Percentiles rank a stretch among this genome's conserved stretches.
Conservation (phyloP, 2,888 invertebrate genomes). For the Trissoscelio sp. region DNA sequence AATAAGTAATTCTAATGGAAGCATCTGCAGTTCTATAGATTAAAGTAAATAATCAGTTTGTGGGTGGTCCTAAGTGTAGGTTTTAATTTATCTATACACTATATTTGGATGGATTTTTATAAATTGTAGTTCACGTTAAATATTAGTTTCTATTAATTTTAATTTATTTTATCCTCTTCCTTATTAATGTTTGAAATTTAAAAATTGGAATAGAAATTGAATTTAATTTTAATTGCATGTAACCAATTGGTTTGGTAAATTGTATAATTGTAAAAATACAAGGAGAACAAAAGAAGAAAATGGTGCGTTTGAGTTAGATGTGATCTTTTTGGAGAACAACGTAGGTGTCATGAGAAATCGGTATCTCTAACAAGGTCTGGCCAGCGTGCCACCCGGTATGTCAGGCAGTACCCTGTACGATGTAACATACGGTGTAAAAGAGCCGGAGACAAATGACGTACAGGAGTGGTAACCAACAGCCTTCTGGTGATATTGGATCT, state of each 20-base stretch:
- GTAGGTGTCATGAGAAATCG: constrained; percentile 69
- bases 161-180: no score
- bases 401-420: constrained; percentile 68
- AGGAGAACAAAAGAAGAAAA: constrained; percentile 28
- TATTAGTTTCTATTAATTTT: no score
- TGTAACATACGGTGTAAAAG: constrained; percentile 77
- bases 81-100: no score
- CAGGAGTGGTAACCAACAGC: constrained; percentile 81
- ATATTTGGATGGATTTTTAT: no score
- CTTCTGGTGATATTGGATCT: constrained; percentile 80
- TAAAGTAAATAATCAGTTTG: no score
- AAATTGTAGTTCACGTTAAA: no score
- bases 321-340: constrained; percentile 52
- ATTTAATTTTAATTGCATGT: no score
- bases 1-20: no score
- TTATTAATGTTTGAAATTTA: no score
- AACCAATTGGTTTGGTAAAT: background rate
- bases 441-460: constrained; percentile 81
- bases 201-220: no score
- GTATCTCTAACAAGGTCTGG: constrained; percentile 62
- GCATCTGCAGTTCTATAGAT: no score
- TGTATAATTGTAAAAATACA: background rate
- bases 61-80: no score
- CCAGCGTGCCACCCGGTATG: constrained; percentile 75
- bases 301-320: constrained; percentile 39